Evolutionary conservation across 2,113 vertebrate species (phyloP).

Genomic region (Furnarius figulus): DNA sequence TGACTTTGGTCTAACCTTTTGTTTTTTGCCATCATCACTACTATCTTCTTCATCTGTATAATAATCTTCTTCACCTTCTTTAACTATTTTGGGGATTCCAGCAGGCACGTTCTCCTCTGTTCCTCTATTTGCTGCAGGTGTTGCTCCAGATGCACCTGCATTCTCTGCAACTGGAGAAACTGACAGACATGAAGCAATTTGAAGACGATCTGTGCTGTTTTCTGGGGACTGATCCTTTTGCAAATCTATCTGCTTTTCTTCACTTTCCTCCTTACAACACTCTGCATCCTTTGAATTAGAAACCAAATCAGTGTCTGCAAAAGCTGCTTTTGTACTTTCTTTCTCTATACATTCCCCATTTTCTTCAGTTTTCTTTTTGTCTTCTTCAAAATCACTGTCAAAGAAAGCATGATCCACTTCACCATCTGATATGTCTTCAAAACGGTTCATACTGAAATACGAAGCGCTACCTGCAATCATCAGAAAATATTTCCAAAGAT

Average conservation of each 20-base stretch:
- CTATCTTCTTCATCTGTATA: slow-evolving; percentile 80
- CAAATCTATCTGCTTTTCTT: slow-evolving; percentile 18
- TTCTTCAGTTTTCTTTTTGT: slow-evolving; percentile 62
- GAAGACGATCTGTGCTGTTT: neutral
- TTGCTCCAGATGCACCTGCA: slow-evolving; percentile 45
- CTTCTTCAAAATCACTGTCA: slow-evolving; percentile 87
- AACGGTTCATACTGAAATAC: slow-evolving; percentile 76
- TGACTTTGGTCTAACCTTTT: slow-evolving; percentile 58
- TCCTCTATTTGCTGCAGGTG: slow-evolving; percentile 16
- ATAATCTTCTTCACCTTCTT: slow-evolving; percentile 74
- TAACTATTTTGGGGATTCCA: slow-evolving; percentile 70
- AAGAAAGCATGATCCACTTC: slow-evolving; percentile 97
- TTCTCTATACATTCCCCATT: neutral
- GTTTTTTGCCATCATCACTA: slow-evolving; percentile 74
- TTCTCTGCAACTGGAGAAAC: slow-evolving; percentile 12
- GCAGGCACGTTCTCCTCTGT: slow-evolving; percentile 36
- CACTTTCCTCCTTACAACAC: slow-evolving; percentile 30
- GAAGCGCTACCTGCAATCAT: neutral
- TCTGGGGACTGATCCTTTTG: neutral
- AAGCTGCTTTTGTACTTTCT: neutral
- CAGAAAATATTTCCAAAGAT: slow-evolving; percentile 21
- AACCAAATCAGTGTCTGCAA: slow-evolving; percentile 7
- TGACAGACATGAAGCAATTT: neutral
- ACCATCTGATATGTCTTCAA: slow-evolving; percentile 79
- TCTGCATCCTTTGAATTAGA: neutral